Base-by-base conservation (phyloP, 2,113 vertebrate genomes). In the Python bivittatus region DNA sequence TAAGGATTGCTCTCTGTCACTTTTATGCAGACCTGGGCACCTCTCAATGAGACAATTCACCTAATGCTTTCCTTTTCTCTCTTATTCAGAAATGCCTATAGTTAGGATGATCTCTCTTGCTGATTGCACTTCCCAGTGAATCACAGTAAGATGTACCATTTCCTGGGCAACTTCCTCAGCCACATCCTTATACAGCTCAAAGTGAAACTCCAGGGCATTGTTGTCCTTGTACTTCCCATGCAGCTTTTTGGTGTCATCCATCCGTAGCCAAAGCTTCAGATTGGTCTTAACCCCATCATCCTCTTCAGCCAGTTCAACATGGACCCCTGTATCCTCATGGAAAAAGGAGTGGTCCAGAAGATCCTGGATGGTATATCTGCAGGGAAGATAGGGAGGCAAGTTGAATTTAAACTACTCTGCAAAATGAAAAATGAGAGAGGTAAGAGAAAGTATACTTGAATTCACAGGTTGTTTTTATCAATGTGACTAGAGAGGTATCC, bases 131-230 rank as follows among this genome's bases (percentile, higher is more conserved):
- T 48, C 0, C 85, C n/a, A 29, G 6, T 11, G 15, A 92, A 58
- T 33, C 29, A 84, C 3, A 53, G 27, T 12, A 48, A 64, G 23
- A 22, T 98, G 96, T 97, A 99, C 99, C 99, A 99, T 99, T 97
- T 99, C 99, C 97, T 99, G 99, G 0, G 98, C 98, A 97, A 99
- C 99, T 96, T 99, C 99, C 96, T 99, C 99, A 0, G 99, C 98
- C 27, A 99, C 98, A 0, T 99, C 99, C 95, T 98, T 99, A 96
- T 99, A 99, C 52, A 99, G 97, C 94, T 99, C 99, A 0, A 99
- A 99, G 85, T 99, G 97, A 96, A 99, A 99, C 97, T 99, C 99
- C 0, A 99, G 99, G 96, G 99, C 99, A 0, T 99, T 99, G 97
- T 99, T 99, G 97, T 99, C 99, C 95, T 99, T 98, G 94, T 99